Percentiles rank a stretch among this genome's conserved stretches.
phyloP scores from a whole-genome alignment of 2,888 invertebrate genomes.

The Drosophila affinis region DNA sequence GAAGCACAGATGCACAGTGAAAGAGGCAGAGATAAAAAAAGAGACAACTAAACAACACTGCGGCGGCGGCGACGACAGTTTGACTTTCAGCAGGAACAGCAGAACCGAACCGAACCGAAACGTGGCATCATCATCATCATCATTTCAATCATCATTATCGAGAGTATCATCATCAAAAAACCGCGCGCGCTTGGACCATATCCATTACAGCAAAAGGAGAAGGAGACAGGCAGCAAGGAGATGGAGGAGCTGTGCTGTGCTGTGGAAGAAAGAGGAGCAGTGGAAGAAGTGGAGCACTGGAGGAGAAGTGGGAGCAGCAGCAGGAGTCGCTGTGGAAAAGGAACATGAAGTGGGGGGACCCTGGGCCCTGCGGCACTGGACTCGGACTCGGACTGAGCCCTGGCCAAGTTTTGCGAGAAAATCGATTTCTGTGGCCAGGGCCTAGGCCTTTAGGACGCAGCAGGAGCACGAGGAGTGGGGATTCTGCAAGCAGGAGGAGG shows the following conservation, averaged over 20 bases:
- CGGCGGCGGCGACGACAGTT: slow-evolving; percentile 65
- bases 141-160: slow-evolving; percentile 24
- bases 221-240: slow-evolving; percentile 16
- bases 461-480: background rate
- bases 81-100: slow-evolving; percentile 60
- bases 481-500: slow-evolving; percentile 24
- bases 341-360: background rate
- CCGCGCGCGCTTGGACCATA: slow-evolving; percentile 44
- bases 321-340: slow-evolving; percentile 47
- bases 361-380: slow-evolving; percentile 61
- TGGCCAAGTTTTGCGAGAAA: slow-evolving; percentile 75
- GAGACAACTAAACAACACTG: slow-evolving; percentile 68
- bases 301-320: slow-evolving; percentile 32
- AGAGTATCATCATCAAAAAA: slow-evolving; percentile 40
- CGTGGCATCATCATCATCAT: slow-evolving; percentile 32
- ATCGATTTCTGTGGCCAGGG: slow-evolving; percentile 68
- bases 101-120: slow-evolving; percentile 39
- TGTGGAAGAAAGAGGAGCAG: slow-evolving; percentile 29
- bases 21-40: slow-evolving; percentile 10
- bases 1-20: background rate
- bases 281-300: slow-evolving; percentile 28
- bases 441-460: slow-evolving; percentile 44
- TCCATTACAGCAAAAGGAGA: slow-evolving; percentile 44
- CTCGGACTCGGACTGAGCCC: slow-evolving; percentile 21
- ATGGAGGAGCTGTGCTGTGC: slow-evolving; percentile 9